Evolutionary conservation across 2,113 vertebrate species (phyloP), one percentile per base, ranked within the genome.

Genomic region (Otis tarda): DNA sequence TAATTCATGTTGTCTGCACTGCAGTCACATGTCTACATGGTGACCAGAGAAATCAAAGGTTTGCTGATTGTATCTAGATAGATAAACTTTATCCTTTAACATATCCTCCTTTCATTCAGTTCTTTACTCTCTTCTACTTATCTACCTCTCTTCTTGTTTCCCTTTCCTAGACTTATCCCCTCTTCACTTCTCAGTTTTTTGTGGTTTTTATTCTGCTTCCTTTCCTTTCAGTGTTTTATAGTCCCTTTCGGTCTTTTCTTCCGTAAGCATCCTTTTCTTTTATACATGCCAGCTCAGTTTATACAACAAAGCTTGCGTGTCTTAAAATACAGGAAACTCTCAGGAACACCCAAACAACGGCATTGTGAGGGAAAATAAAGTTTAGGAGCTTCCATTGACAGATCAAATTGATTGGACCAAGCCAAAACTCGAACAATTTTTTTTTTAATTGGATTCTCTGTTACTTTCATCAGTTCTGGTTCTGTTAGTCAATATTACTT

Each of bases 21-120:
- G 57, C 50, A 84, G 60, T 96, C 90, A 86, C 59, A 28, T 83
- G 67, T 64, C 91, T 95, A 22, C 57, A 75, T 89, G 69, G 69
- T 87, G 65, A 84, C 65, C 93, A 75, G 74, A 60, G 86, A 93
- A 95, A 95, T 94, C 89, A 94, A 95, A 95, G 91, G 35, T 95
- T 96, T 94, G 65, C 65, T 89, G 83, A 79, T 91, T 75, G 16
- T 68, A 61, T 95, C 93, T 93, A 61, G 35, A 95, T 53, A 94
- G 89, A 93, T 94, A 95, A 94, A 94, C 65, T 93, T 96, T 91
- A 91, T 96, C 87, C 73, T 94, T 87, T 89, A 87, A 93, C 94
- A 97, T 94, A 95, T 91, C 91, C 76, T 96, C 89, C 89, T 95
- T 94, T 97, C 93, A 91, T 91, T 93, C 81, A 79, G 82, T 91